Evolutionary conservation across 1,140 invertebrate genomes (phyloP), one percentile per base, ranked within the genome.

Genomic region (Camponotus floridanus): DNA sequence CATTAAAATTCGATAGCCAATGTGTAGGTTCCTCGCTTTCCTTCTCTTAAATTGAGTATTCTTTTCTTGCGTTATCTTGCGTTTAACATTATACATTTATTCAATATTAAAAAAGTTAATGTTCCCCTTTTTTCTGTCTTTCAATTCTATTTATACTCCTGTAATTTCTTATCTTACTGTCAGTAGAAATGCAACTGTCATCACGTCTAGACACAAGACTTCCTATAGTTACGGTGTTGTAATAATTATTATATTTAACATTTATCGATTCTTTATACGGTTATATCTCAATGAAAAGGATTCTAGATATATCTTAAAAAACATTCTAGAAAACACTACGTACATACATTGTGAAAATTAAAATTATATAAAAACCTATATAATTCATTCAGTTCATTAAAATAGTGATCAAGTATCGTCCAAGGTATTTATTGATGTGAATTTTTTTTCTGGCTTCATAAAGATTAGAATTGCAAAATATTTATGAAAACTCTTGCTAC

Each of bases 91-190:
- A 74, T 39, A n/a, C 21, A 45, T 31, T 7, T 9, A 78, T 48
- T 45, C 26, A 45, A 78, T 36, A 39, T 45, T 78, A 78, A 48
- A 18, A 15, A 62, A 48, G 26, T 48, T 48, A 48, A n/a, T 4
- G 74, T 21, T 2, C 13, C 73, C 39, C 57, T 8, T 78, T 26
- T 26, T 13, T 31, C 0, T 78, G 9, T 5, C 8, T n/a, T 42
- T 48, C 45, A 31, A 21, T 42, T 42, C 18, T 48, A n/a, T 48
- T 55, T 31, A 70, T 42, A 15, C 7, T 36, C 26, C 0, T 4
- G 5, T 8, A n/a, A 11, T 80, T 39, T 13, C 26, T 62, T 80
- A 39, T 55, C 9, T 70, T 11, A 48, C 11, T 11, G 45, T 48
- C 45, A 68, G 64, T 70, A 11, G 33, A 70, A 26, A 13, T 1